These are phyloP conservation scores for Mya arenaria DNA, from an alignment of 1,140 invertebrate genomes.

Conservation along the genomic window DNA sequence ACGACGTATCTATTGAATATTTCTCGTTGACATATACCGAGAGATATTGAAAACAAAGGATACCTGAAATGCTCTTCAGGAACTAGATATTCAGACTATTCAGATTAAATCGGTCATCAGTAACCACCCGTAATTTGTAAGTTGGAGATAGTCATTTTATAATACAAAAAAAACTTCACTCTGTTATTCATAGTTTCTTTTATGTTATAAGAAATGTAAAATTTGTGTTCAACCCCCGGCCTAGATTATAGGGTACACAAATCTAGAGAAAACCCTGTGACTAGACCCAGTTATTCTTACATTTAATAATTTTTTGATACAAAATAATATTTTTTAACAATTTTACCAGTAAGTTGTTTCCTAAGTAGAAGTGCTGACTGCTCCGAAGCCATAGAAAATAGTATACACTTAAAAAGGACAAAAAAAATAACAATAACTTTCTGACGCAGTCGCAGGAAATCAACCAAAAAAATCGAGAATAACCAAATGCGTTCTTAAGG, in stretches of 20 bases:
- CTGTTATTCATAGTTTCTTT: neutral
- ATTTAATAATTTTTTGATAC: neutral
- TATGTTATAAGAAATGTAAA: neutral
- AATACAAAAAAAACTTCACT: neutral
- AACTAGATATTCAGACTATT: too few species aligned
- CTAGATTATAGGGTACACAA: neutral
- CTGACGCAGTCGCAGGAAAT: constrained; percentile 53
- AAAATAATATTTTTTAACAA: neutral
- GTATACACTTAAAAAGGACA: constrained; percentile 1
- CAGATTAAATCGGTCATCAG: too few species aligned
- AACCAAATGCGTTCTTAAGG: too few species aligned
- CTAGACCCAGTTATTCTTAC: neutral
- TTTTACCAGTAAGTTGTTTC: constrained; percentile 96
- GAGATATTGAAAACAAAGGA: too few species aligned
- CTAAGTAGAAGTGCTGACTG: constrained; percentile 96
- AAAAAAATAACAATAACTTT: constrained; percentile 30
- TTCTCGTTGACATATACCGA: too few species aligned
- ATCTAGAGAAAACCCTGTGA: neutral
- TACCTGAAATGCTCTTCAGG: too few species aligned
- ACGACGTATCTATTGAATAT: too few species aligned
- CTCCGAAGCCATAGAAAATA: constrained; percentile 86
- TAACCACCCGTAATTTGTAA: too few species aligned
- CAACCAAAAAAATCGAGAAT: too few species aligned
- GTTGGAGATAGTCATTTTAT: too few species aligned
- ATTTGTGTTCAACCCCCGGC: neutral